Conservation (phyloP, 2,797 vertebrate species). For the Poeciliopsis paucimaculata region DNA sequence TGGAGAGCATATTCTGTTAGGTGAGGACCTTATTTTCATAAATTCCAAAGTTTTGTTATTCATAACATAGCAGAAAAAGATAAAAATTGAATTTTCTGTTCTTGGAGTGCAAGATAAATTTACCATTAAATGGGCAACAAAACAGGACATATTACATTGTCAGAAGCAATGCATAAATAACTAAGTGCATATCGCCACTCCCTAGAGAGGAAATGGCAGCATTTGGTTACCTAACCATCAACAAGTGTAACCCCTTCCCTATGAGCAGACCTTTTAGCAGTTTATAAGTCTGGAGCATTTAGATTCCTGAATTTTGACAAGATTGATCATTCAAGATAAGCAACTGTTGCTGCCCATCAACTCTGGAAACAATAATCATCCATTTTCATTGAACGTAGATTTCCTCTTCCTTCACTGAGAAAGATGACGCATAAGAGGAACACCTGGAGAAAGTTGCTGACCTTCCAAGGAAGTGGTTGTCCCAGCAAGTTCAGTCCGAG, state of each 20-base stretch:
- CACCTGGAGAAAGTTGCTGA: background rate
- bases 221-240: conserved; percentile 12
- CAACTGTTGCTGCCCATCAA: conserved; percentile 7
- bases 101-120: background rate
- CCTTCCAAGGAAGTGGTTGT: background rate
- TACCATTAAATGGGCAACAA: background rate
- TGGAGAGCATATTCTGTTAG: conserved; percentile 14
- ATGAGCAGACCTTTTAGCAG: conserved; percentile 2
- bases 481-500: conserved; percentile 1
- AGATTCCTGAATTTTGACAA: background rate
- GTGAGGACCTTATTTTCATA: conserved; percentile 24
- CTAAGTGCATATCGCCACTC: background rate
- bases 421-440: background rate
- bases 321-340: conserved; percentile 5
- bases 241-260: background rate
- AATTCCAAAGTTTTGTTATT: background rate
- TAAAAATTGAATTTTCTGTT: background rate
- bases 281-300: conserved; percentile 2
- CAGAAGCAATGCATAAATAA: background rate
- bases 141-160: background rate
- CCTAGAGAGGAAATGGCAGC: conserved; percentile 4
- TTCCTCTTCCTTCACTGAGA: background rate
- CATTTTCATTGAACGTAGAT: background rate
- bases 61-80: background rate
- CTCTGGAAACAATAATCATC: background rate